These are phyloP conservation scores for Pyrgus malvae DNA, from an alignment of 2,888 invertebrate genomes.

Conservation along the genomic window DNA sequence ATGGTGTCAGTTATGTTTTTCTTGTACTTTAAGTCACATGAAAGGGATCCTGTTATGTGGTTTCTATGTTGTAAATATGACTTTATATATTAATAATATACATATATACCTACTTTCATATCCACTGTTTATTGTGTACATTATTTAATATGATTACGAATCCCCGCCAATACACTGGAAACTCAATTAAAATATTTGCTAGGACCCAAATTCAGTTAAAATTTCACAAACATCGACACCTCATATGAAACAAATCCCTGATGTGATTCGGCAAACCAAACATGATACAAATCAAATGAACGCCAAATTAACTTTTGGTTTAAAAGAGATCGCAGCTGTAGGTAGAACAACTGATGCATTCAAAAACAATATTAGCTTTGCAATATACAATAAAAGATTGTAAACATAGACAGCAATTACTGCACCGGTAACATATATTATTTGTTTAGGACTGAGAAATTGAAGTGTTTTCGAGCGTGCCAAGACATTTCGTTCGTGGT, in stretches of 20 bases:
- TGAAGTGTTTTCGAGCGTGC: slow-evolving; percentile 77
- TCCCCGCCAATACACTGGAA: neutral
- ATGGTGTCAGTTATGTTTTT: neutral
- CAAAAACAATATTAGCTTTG: slow-evolving; percentile 76
- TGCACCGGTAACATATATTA: slow-evolving; percentile 75
- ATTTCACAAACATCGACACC: slow-evolving; percentile 8
- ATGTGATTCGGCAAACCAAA: slow-evolving; percentile 34
- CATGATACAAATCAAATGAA: slow-evolving; percentile 59
- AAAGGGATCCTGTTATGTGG: too few relatives aligned
- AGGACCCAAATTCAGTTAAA: neutral
- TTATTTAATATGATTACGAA: neutral
- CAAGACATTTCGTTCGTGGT: slow-evolving; percentile 69
- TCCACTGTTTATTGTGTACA: too few relatives aligned
- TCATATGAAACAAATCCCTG: slow-evolving; percentile 36
- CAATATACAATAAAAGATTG: slow-evolving; percentile 79
- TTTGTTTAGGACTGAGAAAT: slow-evolving; percentile 79
- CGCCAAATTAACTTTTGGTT: slow-evolving; percentile 67
- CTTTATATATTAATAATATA: too few relatives aligned
- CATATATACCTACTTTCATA: too few relatives aligned
- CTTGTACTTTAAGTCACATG: too few relatives aligned
- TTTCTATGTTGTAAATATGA: too few relatives aligned
- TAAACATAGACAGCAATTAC: slow-evolving; percentile 79
- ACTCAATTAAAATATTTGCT: neutral
- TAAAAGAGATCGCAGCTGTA: slow-evolving; percentile 66
- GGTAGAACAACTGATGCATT: slow-evolving; percentile 73